Conservation (phyloP, 2,888 invertebrate species). For the Lycophotia porphyrea region DNA sequence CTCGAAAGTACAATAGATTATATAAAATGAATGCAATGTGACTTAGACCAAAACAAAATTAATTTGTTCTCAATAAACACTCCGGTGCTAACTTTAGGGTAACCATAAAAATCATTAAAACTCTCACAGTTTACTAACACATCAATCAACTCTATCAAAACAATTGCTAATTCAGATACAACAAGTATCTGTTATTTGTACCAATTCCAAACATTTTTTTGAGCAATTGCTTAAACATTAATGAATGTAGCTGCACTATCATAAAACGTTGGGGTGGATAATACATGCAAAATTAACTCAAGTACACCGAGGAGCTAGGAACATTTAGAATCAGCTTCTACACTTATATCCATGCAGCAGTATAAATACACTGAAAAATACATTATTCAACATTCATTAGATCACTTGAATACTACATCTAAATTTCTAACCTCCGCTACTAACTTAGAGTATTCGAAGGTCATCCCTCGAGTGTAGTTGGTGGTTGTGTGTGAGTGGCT, state of each 20-base stretch:
- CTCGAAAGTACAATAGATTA: constrained; percentile 29
- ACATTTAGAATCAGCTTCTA: constrained; percentile 80
- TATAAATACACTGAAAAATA: constrained; percentile 84
- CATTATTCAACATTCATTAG: constrained; percentile 77
- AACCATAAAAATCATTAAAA: constrained; percentile 78
- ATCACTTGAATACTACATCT: constrained; percentile 79
- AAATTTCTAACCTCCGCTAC: constrained; percentile 66
- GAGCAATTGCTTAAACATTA: constrained; percentile 80
- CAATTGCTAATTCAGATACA: constrained; percentile 66
- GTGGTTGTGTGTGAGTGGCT: constrained; percentile 48
- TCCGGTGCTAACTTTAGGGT: constrained; percentile 75
- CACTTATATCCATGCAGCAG: constrained; percentile 71
- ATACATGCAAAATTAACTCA: constrained; percentile 78
- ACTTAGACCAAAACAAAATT: constrained; percentile 81
- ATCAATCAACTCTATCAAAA: constrained; percentile 58
- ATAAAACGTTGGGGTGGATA: constrained; percentile 66
- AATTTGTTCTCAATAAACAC: constrained; percentile 80
- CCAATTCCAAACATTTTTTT: constrained; percentile 77
- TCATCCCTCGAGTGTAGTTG: constrained; percentile 70
- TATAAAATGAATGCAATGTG: constrained; percentile 72
- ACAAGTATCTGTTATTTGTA: constrained; percentile 74
- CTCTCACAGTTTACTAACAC: constrained; percentile 68
- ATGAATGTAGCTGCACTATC: constrained; percentile 72
- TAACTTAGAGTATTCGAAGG: constrained; percentile 68
- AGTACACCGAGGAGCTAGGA: constrained; percentile 81